Evolutionary conservation across 2,888 invertebrate genomes (phyloP).

Genomic region (Drosophila histrio): DNA sequence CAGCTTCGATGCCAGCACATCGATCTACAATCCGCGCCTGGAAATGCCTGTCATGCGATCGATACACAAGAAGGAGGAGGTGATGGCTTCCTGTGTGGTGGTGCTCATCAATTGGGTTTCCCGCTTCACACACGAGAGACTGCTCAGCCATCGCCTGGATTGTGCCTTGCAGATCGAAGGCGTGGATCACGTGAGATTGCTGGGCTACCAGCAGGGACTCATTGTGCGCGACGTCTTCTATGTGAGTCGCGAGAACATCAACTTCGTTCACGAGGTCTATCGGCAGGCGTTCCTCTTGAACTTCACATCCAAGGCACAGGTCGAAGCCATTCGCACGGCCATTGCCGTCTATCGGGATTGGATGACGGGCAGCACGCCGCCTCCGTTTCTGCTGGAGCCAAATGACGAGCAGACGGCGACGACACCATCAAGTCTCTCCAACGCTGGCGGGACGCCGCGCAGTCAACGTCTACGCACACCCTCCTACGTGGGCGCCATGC

Average conservation of each 20-base stretch:
- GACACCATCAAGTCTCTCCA: conserved; percentile 20
- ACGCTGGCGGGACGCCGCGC: conserved; percentile 84
- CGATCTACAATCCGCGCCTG: conserved; percentile 92
- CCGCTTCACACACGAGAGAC: conserved; percentile 90
- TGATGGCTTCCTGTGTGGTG: conserved; percentile 90
- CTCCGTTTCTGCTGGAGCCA: conserved; percentile 91
- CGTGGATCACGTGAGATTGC: conserved; percentile 81
- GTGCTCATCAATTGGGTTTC: conserved; percentile 95
- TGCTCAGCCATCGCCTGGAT: conserved; percentile 80
- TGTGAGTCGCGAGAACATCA: conserved; percentile 94
- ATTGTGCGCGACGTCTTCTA: conserved; percentile 95
- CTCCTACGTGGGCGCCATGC: conserved; percentile 89
- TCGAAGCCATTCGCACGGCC: conserved; percentile 93
- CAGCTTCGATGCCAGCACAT: conserved; percentile 91
- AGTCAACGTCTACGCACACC: conserved; percentile 89
- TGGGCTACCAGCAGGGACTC: conserved; percentile 83
- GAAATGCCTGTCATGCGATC: conserved; percentile 90
- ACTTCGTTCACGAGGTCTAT: conserved; percentile 97
- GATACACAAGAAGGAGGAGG: conserved; percentile 87
- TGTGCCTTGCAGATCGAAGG: conserved; percentile 81
- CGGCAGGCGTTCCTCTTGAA: conserved; percentile 96
- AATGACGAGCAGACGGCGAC: conserved; percentile 82
- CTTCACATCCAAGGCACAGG: conserved; percentile 89
- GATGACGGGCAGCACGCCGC: conserved; percentile 93
- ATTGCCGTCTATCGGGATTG: conserved; percentile 97